Evolutionary conservation across 1,140 invertebrate genomes (phyloP), one percentile per base, ranked within the genome.

Genomic region (Drosophila nasuta): DNA sequence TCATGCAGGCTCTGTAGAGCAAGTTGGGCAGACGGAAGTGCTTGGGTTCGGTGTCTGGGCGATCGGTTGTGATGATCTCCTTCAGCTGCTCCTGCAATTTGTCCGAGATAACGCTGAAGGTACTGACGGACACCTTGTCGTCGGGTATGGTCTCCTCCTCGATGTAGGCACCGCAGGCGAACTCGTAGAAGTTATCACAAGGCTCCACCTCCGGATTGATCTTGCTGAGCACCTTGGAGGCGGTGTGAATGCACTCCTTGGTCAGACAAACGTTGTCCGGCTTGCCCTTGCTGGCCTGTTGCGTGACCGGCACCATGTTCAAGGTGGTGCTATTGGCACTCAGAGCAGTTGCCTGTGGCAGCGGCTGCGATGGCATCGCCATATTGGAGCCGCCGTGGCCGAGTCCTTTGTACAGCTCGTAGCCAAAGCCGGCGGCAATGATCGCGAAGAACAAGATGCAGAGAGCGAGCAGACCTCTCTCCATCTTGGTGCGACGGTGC

Each of bases 111-210:
- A 96, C 94, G 25, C 95, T 96, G 92, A 97, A 97, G 0, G 96
- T 95, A 64, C 96, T 97, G 4, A 97, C 94, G 1, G 95, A 95
- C 0, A 96, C 95, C 91, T 96, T 96, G 82, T 97, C 96, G 69
- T 97, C 96, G 0, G 96, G 96, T 45, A 97, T 97, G n/a, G 94
- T 94, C 1, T 95, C 95, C 45, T 94, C 95, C 66, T 95, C 94
- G 4, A 96, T 91, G 92, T 96, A 97, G 2, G 94, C 94, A 4
- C 97, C 96, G 81, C 97, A 97, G 0, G 96, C 94, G 77, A 97
- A 98, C 72, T 88, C 81, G 91, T 98, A 98, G 93, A 98, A 99
- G 91, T 98, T 97, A 68, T 97, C 95, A 86, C 98, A 99, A 0
- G 98, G 98, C 82, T 98, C 95, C 0, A 96, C 95, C 8, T 93